These are phyloP conservation scores for Irena cyanogastra DNA, from an alignment of 2,113 vertebrate genomes.

Conservation along the genomic window DNA sequence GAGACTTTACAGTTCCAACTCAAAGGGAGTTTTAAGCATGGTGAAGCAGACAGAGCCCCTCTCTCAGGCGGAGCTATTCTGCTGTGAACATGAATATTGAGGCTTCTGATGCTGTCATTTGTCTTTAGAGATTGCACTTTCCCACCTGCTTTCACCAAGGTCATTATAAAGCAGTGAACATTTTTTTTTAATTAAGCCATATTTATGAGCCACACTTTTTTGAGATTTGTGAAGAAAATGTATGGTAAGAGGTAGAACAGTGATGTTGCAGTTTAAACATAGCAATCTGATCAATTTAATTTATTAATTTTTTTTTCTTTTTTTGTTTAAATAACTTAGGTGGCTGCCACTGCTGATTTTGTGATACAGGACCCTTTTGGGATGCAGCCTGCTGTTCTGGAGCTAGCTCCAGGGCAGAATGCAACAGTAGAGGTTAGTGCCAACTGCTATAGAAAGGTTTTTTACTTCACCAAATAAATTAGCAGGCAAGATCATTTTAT, in stretches of 20 bases:
- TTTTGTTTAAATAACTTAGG: conserved; percentile 53
- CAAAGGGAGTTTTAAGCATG: not conserved
- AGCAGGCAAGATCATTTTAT: not conserved
- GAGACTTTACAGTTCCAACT: not conserved
- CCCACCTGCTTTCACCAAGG: not conserved
- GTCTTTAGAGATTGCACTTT: not conserved
- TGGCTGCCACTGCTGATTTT: conserved; percentile 64
- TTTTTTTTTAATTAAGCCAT: not conserved
- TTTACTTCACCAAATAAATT: not conserved
- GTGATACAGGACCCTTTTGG: conserved; percentile 84
- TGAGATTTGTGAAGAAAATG: not conserved
- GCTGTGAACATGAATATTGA: not conserved
- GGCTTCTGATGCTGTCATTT: not conserved
- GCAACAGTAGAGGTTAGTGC: conserved; percentile 79
- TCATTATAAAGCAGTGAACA: not conserved
- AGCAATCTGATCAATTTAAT: not conserved
- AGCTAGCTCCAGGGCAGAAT: conserved; percentile 79
- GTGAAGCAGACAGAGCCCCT: not conserved
- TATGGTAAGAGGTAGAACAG: not conserved
- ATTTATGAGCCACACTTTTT: not conserved
- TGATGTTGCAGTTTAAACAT: not conserved
- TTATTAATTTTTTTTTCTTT: not conserved
- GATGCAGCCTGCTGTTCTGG: conserved; percentile 79
- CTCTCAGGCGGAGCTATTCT: not conserved
- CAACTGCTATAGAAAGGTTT: not conserved